Evolutionary conservation across 2,113 vertebrate species (phyloP), one percentile per base, ranked within the genome.

Genomic region (Entomyzon cyanotis): DNA sequence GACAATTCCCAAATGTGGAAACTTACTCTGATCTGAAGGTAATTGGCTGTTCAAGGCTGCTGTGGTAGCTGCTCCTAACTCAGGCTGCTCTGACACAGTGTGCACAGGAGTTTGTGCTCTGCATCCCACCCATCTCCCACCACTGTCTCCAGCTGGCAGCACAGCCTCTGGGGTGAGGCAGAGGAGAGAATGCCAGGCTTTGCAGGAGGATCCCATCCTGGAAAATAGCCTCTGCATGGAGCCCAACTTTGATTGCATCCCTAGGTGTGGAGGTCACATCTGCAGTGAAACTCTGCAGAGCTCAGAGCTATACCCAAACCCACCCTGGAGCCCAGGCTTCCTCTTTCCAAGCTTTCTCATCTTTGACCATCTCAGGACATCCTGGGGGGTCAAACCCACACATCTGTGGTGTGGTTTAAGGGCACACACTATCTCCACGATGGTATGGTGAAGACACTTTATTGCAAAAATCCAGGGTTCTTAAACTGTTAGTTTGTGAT

Each of bases 11-110:
- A 8, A 59, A 59, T 15, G 21, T 41, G 19, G 31, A 49, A 89
- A 33, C 10, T 49, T 52, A 28, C 62, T 82, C 60, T 52, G 46
- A 21, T 46, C 21, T 75, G 18, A 53, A 77, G 41, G 25, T 2
- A 28, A 31, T 5, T 67, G 42, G 13, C 10, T 53, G 7, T 52
- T 73, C 64, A 52, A 49, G 79, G 70, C n/a, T 94, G 47, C 28
- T 44, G n/a, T 82, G 75, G 31, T 55, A 84, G 47, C 70, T 70
- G 79, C 47, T 76, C 50, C 33, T 28, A 62, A 39, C 37, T 7
- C 5, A 69, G 53, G 27, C 58, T 73, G 24, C 33, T 67, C 62
- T 68, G 47, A 31, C 35, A n/a, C 0, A 50, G 13, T 0, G 0
- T 20, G 50, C 39, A 50, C 19, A 46, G 33, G 46, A 30, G 6